These are phyloP conservation scores for Leptopterna dolabrata DNA, from an alignment of 2,888 invertebrate species.

Conservation along the genomic window DNA sequence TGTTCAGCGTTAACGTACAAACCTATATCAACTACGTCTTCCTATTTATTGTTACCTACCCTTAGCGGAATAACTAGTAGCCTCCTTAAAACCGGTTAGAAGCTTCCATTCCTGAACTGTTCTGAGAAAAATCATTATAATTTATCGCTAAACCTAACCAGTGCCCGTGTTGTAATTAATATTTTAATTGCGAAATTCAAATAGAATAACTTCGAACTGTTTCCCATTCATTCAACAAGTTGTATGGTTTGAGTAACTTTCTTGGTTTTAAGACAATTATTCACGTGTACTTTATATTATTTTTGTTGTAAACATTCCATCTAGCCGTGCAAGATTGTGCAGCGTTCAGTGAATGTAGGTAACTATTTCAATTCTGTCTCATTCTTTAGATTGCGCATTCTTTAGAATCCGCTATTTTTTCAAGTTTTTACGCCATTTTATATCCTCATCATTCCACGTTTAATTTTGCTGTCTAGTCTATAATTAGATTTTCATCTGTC, in stretches of 20 bases:
- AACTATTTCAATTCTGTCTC: background rate
- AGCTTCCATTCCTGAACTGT: background rate
- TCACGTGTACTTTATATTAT: background rate
- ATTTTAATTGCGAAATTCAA: background rate
- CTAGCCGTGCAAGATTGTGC: background rate
- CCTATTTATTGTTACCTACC: slow-evolving; percentile 1
- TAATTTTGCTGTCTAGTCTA: background rate
- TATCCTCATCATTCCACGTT: background rate
- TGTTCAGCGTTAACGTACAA: too few relatives aligned
- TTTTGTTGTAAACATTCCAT: background rate
- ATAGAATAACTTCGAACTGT: background rate
- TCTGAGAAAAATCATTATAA: too few relatives aligned
- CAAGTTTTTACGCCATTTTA: background rate
- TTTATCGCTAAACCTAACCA: too few relatives aligned
- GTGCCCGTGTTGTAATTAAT: background rate
- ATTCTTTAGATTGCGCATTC: background rate
- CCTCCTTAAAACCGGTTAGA: background rate
- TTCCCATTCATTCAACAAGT: background rate
- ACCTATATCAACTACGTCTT: background rate
- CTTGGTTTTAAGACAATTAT: too few relatives aligned
- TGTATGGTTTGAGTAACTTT: too few relatives aligned
- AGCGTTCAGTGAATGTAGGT: background rate
- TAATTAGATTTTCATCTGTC: background rate
- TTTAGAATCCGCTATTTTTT: background rate
- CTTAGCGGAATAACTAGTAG: background rate